A percentile compares a stretch with the other conserved stretches of the same genome.
phyloP scores from a whole-genome alignment of 2,797 vertebrate species.

The Psittacula derbiana region DNA sequence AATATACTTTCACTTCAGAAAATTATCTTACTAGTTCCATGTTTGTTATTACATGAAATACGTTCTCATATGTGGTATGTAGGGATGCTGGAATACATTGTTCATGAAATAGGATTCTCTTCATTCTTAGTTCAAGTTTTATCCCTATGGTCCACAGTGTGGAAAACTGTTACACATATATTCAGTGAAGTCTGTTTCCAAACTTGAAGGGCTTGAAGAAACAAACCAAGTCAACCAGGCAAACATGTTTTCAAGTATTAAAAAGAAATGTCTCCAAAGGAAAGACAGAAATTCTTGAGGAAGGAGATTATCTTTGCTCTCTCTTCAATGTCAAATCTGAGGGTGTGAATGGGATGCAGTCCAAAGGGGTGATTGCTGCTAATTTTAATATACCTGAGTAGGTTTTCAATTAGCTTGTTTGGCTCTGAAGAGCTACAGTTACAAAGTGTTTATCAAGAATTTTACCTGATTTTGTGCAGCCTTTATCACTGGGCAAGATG shows the following conservation, averaged over 20 bases:
- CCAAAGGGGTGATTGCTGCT: not conserved
- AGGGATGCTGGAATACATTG: not conserved
- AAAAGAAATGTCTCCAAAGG: not conserved
- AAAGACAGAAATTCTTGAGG: not conserved
- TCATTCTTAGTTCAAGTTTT: not conserved
- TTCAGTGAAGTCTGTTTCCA: not conserved
- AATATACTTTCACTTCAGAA: not conserved
- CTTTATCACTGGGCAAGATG: not conserved
- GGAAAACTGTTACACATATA: not conserved
- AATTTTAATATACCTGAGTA: not conserved
- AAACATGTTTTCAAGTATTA: not conserved
- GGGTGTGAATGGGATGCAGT: not conserved
- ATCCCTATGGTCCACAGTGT: not conserved
- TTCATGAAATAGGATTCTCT: not conserved
- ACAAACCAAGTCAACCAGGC: not conserved
- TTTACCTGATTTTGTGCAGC: not conserved
- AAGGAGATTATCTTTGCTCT: not conserved
- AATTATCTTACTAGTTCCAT: not conserved
- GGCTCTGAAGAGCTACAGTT: not conserved
- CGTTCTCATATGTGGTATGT: not conserved
- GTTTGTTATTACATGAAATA: not conserved
- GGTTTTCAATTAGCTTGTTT: not conserved
- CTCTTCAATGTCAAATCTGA: not conserved
- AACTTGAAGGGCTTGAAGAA: not conserved
- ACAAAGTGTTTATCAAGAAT: not conserved